Base-by-base conservation (phyloP, 2,797 vertebrate genomes). In the Poeciliopsis presidionis region DNA sequence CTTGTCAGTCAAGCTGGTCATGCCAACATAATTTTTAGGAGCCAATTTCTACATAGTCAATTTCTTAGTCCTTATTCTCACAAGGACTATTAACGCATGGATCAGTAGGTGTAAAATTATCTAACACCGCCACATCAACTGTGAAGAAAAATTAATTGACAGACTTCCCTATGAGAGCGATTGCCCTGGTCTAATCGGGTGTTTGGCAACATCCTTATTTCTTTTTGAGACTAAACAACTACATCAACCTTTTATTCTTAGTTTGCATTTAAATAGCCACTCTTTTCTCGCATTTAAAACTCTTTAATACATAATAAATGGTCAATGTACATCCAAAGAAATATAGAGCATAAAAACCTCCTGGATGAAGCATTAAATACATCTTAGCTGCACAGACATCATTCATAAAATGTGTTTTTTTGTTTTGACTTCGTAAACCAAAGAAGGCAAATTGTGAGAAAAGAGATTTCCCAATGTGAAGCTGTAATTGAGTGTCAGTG, bases 401-500 rank as follows among this genome's bases (percentile, higher is more conserved):
- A 65, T 72, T 80, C 72, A 75, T 45, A 70, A 78, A 84, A 79
- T 85, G 65, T 76, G 69, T 33, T 84, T 84, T 87, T 80, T 83
- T 63, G 84, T 86, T 77, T 83, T 76, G 71, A 49, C 51, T 71
- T 86, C 6, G 46, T 81, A 85, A 22, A 87, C 78, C 69, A 25
- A 55, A 7, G 49, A 49, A 87, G 79, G 79, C 72, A 33, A 78
- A 76, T 69, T 28, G 49, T 43, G 69, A 49, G 65, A 75, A 71
- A 76, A 79, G 39, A 73, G 65, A 88, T 87, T 75, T 87, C 70
- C 85, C 78, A 81, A 86, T 85, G 75, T 73, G 77, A 86, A 79
- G 78, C 87, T 78, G 69, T 41, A 75, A 88, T 83, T n/a, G 57
- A 83, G 78, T 80, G 84, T 88, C 79, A 83, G 81, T 90, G 80